Percentiles rank a stretch among this genome's conserved stretches.
These are phyloP conservation scores for Leucoptera coffeella DNA, from an alignment of 2,888 invertebrate species.

Conservation along the genomic window DNA sequence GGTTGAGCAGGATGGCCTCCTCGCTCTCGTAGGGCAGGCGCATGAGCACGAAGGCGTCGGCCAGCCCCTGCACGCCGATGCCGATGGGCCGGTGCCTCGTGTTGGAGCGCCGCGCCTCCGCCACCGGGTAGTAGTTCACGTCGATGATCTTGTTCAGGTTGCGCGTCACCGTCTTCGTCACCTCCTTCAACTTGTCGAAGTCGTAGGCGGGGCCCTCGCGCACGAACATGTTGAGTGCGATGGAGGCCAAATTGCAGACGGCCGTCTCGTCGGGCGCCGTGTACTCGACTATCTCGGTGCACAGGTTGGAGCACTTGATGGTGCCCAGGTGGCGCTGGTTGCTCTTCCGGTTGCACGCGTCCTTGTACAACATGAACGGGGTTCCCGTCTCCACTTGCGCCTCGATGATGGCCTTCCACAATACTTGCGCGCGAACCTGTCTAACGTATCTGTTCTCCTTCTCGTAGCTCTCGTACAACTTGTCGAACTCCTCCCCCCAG, in stretches of 20 bases:
- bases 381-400: conserved; percentile 97
- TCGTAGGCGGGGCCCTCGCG: conserved; percentile 73
- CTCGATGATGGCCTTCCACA: conserved; percentile 93
- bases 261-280: conserved; percentile 90
- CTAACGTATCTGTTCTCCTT: conserved; percentile 63
- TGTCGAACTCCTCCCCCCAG: conserved; percentile 94
- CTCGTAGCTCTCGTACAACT: conserved; percentile 83
- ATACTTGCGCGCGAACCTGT: conserved; percentile 71
- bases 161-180: conserved; percentile 80
- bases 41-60: conserved; percentile 94
- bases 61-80: conserved; percentile 95
- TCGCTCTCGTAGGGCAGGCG: conserved; percentile 88
- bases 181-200: conserved; percentile 78
- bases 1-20: conserved; percentile 80
- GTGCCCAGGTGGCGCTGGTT: conserved; percentile 98
- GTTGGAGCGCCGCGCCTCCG: conserved; percentile 84
- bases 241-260: conserved; percentile 95
- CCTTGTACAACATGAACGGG: conserved; percentile 96
- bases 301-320: conserved; percentile 95
- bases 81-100: conserved; percentile 79
- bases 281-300: conserved; percentile 97
- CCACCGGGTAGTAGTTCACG: conserved; percentile 90
- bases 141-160: conserved; percentile 98
- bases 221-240: conserved; percentile 94
- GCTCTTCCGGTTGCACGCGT: conserved; percentile 93